Conservation (phyloP, 2,888 invertebrate species). For the Monoplex corrugatus region DNA sequence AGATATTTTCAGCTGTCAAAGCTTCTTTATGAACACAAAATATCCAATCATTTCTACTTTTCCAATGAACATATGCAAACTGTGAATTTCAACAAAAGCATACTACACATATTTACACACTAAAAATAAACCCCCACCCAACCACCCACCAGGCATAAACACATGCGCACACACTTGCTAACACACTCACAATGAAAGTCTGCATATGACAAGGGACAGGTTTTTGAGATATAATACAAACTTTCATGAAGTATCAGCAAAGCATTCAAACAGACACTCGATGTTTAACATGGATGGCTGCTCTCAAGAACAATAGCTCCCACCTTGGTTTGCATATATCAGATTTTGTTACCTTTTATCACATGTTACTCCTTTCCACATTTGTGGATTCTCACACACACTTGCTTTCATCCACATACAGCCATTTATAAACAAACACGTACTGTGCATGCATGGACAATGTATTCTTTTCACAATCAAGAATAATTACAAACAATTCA, state of each 20-base stretch:
- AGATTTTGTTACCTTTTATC: too few species aligned
- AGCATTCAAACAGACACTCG: not conserved
- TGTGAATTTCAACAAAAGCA: not conserved
- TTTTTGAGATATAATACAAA: not conserved
- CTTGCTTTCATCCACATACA: too few species aligned
- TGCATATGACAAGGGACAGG: constrained; percentile 7
- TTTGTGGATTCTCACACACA: too few species aligned
- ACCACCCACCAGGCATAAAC: too few species aligned
- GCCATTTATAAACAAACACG: too few species aligned
- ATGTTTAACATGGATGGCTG: not conserved
- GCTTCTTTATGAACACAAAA: not conserved
- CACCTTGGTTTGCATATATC: not conserved
- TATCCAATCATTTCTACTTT: not conserved
- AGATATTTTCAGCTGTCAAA: not conserved
- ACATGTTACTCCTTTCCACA: too few species aligned
- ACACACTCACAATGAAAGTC: not conserved
- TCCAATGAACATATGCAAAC: not conserved
- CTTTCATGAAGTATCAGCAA: not conserved
- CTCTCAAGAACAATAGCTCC: not conserved
- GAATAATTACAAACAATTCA: too few species aligned
- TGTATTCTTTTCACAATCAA: too few species aligned
- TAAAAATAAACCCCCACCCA: not conserved
- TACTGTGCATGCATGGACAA: too few species aligned
- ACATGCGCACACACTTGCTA: not conserved
- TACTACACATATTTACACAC: not conserved